These are phyloP conservation scores for Percopsis omiscomaycus DNA, from an alignment of 2,797 vertebrate genomes.

Conservation along the genomic window DNA sequence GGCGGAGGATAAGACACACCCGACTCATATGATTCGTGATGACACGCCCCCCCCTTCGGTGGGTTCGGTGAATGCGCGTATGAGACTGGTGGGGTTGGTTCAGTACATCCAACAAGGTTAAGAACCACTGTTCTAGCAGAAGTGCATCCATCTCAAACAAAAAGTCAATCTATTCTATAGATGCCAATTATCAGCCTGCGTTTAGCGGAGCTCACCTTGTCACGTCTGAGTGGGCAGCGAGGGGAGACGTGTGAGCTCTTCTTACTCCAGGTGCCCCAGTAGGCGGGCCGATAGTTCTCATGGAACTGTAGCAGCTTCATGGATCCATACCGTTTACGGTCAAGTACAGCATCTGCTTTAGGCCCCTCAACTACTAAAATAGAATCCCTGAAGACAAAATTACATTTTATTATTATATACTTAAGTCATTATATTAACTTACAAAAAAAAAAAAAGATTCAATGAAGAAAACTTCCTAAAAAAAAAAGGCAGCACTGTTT, in stretches of 20 bases:
- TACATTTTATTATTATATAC: not conserved
- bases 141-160: no score
- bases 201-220: slow-evolving; percentile 77
- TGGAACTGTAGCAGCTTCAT: slow-evolving; percentile 96
- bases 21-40: no score
- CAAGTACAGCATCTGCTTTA: slow-evolving; percentile 73
- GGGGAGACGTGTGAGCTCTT: slow-evolving; percentile 78
- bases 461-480: not conserved
- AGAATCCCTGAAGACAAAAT: slow-evolving; percentile 72
- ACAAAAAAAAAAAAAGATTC: no score
- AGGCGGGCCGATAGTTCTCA: slow-evolving; percentile 94
- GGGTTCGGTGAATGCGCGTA: no score
- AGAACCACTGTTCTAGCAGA: no score
- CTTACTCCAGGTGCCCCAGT: slow-evolving; percentile 97
- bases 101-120: no score
- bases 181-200: no score
- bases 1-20: no score
- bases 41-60: no score
- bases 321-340: slow-evolving; percentile 82
- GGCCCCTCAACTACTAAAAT: slow-evolving; percentile 72
- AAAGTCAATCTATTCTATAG: no score
- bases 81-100: no score
- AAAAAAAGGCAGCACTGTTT: no score
- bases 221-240: slow-evolving; percentile 84
- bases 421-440: not conserved